A percentile compares a stretch with the other conserved stretches of the same genome.
Conservation (phyloP, 2,113 vertebrate genomes). For the Mus pahari region DNA sequence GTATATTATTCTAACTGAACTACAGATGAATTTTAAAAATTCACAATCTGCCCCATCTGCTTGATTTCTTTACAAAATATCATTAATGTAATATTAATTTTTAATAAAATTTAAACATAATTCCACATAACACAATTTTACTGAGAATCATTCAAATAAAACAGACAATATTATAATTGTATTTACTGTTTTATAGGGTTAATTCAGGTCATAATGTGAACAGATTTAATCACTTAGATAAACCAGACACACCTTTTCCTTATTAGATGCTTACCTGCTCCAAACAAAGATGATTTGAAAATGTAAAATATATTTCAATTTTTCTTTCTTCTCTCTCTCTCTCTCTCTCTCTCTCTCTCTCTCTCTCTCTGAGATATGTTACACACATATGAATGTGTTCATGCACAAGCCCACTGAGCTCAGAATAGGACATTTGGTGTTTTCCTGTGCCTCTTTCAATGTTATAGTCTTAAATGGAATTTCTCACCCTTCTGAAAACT, state of each 20-base stretch:
- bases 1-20: slow-evolving; percentile 53
- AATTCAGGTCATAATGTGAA: neutral
- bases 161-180: slow-evolving; percentile 42
- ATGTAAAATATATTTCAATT: neutral
- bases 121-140: slow-evolving; percentile 42
- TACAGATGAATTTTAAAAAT: slow-evolving; percentile 29
- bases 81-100: slow-evolving; percentile 53
- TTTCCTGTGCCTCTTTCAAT: neutral
- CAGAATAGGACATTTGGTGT: neutral
- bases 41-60: slow-evolving; percentile 33
- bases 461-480: neutral
- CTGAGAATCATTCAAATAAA: neutral
- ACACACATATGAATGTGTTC: neutral
- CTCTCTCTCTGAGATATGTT: neutral
- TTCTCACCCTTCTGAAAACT: neutral
- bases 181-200: neutral
- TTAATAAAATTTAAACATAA: slow-evolving; percentile 47
- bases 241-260: neutral
- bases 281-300: neutral
- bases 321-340: neutral
- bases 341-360: neutral
- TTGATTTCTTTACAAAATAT: neutral
- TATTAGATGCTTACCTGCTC: neutral
- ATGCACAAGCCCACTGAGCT: neutral
- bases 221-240: neutral